phyloP scores from a whole-genome alignment of 2,888 invertebrate genomes.

The Ecdyonurus torrentis region DNA sequence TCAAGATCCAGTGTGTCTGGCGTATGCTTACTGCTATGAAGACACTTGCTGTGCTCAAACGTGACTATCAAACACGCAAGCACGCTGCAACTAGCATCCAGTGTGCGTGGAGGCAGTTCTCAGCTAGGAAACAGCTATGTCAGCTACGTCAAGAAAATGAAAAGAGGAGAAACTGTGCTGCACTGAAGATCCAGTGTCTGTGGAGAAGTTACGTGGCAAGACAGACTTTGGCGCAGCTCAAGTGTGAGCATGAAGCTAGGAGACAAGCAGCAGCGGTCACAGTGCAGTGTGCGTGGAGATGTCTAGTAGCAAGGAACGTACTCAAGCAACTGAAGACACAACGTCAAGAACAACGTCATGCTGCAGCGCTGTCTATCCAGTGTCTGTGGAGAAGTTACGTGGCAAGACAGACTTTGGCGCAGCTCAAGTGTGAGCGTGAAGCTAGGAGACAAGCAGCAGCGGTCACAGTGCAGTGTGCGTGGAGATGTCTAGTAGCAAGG shows the following conservation, averaged over 20 bases:
- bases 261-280: neutral
- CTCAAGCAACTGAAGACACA: neutral
- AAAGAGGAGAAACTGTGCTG: slow-evolving; percentile 32
- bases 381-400: neutral
- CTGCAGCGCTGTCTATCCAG: neutral
- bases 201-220: slow-evolving; percentile 26
- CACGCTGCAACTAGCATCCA: neutral
- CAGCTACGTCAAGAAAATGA: slow-evolving; percentile 16
- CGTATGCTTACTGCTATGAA: neutral
- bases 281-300: neutral
- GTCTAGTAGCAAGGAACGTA: neutral
- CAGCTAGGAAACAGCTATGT: neutral
- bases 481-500: neutral
- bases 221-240: neutral
- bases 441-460: neutral
- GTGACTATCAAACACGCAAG: neutral
- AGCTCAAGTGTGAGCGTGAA: neutral
- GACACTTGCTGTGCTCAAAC: neutral
- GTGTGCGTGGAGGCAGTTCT: neutral
- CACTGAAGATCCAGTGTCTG: slow-evolving; percentile 38
- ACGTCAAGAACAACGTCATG: neutral
- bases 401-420: neutral
- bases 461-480: neutral
- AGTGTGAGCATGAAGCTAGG: neutral
- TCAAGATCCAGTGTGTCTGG: neutral